Evolutionary conservation across 2,797 vertebrate genomes (phyloP).

Genomic region (Coluber constrictor): DNA sequence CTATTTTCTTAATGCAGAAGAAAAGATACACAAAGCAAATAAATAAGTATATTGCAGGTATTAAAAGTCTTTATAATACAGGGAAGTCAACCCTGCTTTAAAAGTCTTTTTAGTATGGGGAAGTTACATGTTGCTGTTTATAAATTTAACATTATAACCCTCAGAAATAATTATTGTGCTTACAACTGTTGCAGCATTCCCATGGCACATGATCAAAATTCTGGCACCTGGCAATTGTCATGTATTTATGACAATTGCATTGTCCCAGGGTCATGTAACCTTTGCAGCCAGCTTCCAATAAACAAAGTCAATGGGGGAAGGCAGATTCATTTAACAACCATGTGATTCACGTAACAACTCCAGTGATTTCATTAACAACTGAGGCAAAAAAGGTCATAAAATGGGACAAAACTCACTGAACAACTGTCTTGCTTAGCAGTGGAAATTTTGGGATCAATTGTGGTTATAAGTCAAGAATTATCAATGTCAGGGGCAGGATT

Average conservation of each 20-base stretch:
- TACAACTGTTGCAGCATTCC: background rate
- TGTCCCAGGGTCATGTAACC: background rate
- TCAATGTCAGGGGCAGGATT: background rate
- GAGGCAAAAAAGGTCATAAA: background rate
- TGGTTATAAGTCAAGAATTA: background rate
- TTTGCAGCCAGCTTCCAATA: background rate
- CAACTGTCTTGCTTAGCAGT: background rate
- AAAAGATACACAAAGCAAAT: background rate
- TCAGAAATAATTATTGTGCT: background rate
- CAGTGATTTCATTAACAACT: background rate
- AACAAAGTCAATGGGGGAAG: background rate
- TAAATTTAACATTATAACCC: background rate
- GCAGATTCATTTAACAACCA: background rate
- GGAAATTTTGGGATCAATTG: background rate
- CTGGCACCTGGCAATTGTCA: background rate
- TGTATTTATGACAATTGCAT: background rate
- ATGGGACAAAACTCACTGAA: background rate
- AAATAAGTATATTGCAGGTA: background rate
- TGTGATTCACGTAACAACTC: background rate
- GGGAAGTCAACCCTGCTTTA: background rate
- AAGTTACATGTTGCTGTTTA: background rate
- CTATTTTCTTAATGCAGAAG: conserved; percentile 19
- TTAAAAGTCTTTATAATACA: background rate
- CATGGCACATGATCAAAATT: background rate
- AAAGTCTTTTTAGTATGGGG: background rate